These are phyloP conservation scores for Tetropium fuscum DNA, from an alignment of 2,888 invertebrate species.

Conservation along the genomic window DNA sequence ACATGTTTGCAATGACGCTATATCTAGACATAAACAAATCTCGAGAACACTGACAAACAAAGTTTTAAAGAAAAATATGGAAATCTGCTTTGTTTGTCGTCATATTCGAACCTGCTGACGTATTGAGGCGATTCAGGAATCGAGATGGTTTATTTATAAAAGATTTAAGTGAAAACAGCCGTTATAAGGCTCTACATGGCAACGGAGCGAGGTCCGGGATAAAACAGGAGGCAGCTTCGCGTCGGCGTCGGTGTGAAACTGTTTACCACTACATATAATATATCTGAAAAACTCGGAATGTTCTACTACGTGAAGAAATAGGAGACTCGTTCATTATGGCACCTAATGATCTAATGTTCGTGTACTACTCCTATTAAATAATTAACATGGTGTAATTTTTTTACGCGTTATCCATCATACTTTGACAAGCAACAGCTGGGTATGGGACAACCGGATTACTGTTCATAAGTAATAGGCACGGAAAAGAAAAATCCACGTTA, in stretches of 20 bases:
- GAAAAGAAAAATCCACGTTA: no score
- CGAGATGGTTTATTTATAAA: constrained; percentile 20
- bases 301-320: no score
- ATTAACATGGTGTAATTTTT: constrained; percentile 1
- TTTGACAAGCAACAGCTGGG: no score
- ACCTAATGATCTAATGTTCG: no score
- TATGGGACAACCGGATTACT: no score
- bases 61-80: constrained; percentile 21
- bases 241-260: no score
- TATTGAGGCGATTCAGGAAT: constrained; percentile 21
- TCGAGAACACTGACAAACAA: constrained; percentile 14
- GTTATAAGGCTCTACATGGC: constrained; percentile 14
- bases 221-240: constrained; percentile 13
- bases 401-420: constrained; percentile 1
- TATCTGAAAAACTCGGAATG: no score
- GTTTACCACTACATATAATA: no score
- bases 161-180: constrained; percentile 19
- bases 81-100: constrained; percentile 23
- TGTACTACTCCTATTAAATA: not conserved
- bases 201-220: constrained; percentile 14
- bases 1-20: constrained; percentile 29
- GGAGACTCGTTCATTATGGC: no score
- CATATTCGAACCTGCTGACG: constrained; percentile 20
- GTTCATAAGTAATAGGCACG: no score
- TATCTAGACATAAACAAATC: constrained; percentile 31